These are phyloP conservation scores for Peucedramus taeniatus DNA, from an alignment of 2,113 vertebrate species.

Conservation along the genomic window DNA sequence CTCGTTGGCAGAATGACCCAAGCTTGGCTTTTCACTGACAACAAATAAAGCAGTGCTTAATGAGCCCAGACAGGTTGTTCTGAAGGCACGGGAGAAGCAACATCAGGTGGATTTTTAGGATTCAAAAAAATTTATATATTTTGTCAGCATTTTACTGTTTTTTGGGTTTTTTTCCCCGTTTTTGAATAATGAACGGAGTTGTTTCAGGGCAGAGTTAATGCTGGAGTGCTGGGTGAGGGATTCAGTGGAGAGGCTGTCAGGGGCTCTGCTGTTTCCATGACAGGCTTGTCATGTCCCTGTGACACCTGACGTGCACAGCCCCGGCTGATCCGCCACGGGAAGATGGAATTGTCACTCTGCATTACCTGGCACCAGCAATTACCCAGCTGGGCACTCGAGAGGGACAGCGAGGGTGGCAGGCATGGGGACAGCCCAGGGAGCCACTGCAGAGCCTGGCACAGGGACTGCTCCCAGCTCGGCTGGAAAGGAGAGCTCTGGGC, in stretches of 20 bases:
- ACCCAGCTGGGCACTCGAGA: background rate
- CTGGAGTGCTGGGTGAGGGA: conserved; percentile 50
- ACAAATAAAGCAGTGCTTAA: conserved; percentile 46
- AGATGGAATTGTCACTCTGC: conserved; percentile 74
- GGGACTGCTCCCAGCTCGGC: too few species aligned
- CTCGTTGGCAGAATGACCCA: conserved; percentile 35
- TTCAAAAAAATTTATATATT: background rate
- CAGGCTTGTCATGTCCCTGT: conserved; percentile 66
- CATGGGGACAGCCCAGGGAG: too few species aligned
- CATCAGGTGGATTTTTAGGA: conserved; percentile 39
- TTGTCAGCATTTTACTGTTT: conserved; percentile 27
- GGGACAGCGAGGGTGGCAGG: background rate
- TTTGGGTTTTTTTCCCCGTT: background rate
- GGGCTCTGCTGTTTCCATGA: conserved; percentile 61
- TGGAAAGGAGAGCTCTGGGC: background rate
- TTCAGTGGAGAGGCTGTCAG: conserved; percentile 65
- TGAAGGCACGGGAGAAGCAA: conserved; percentile 7
- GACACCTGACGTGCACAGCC: conserved; percentile 57
- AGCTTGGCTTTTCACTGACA: conserved; percentile 42
- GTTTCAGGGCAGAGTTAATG: conserved; percentile 51
- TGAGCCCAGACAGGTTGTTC: conserved; percentile 54
- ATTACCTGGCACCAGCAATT: conserved; percentile 51
- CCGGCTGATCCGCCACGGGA: conserved; percentile 60
- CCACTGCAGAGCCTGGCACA: background rate
- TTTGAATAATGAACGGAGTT: conserved; percentile 67